Conservation (phyloP, 1,140 invertebrate species). For the Dolichoris vasculosae region DNA sequence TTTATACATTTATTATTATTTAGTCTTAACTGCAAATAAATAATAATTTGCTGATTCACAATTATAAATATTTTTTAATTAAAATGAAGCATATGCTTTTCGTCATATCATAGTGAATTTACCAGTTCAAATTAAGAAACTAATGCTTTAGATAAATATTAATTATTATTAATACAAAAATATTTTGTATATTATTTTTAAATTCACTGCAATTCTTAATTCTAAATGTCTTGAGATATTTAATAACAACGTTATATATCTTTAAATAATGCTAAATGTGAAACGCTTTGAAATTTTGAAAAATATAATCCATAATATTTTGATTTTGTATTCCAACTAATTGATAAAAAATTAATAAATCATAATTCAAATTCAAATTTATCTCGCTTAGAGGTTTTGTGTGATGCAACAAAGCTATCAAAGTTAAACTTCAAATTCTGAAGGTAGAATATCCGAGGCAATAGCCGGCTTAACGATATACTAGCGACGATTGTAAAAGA, state of each 20-base stretch:
- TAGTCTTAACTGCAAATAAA: neutral
- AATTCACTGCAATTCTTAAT: neutral
- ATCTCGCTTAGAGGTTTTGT: no score
- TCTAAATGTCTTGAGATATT: neutral
- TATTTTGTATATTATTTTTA: neutral
- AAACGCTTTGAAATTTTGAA: neutral
- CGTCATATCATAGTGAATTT: neutral
- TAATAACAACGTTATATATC: neutral
- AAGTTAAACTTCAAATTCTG: slow-evolving; percentile 29
- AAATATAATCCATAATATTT: neutral
- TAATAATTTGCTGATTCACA: neutral
- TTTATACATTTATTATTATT: no score
- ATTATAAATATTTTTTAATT: neutral
- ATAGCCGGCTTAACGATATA: neutral
- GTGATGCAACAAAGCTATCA: neutral
- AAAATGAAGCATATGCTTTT: neutral
- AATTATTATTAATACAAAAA: no score
- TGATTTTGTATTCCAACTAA: no score
- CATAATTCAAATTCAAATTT: no score
- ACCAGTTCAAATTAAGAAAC: neutral
- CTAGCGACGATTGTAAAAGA: neutral
- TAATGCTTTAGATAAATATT: neutral
- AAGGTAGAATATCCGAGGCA: neutral
- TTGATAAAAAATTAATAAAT: no score
- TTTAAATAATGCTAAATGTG: neutral